Conservation (phyloP, 2,888 invertebrate species). For the Lepidonotus clava region DNA sequence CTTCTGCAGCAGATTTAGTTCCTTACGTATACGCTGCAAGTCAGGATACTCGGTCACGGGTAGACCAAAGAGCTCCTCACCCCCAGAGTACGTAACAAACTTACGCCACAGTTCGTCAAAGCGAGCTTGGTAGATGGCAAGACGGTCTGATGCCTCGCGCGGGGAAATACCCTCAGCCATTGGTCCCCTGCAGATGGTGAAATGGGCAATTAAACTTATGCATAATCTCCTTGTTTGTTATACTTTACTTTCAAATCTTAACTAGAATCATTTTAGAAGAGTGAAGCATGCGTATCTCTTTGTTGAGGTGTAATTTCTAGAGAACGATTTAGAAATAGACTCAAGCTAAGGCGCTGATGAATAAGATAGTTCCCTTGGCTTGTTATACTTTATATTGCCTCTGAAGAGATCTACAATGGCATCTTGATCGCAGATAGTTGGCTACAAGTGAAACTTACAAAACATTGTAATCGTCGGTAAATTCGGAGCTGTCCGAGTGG, state of each 20-base stretch:
- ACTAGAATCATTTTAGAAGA: no score
- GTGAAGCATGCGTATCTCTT: no score
- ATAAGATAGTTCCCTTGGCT: no score
- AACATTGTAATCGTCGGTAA: conserved; percentile 80
- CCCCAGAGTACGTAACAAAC: conserved; percentile 94
- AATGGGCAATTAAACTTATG: background rate
- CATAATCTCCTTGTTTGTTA: no score
- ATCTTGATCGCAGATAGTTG: no score
- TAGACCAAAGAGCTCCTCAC: conserved; percentile 96
- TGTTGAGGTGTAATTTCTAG: no score
- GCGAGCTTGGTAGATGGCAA: conserved; percentile 88
- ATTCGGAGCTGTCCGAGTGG: conserved; percentile 84
- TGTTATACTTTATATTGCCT: no score
- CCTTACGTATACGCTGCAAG: conserved; percentile 94
- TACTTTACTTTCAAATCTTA: no score
- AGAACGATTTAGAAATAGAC: no score
- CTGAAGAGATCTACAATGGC: no score
- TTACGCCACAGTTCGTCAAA: conserved; percentile 98
- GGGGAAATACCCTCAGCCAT: conserved; percentile 96
- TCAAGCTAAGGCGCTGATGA: no score
- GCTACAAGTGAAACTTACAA: no score
- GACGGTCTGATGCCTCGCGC: conserved; percentile 94
- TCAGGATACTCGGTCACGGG: conserved; percentile 96
- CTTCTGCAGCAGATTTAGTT: conserved; percentile 96
- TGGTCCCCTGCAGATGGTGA: conserved; percentile 86